Percentiles rank a stretch among this genome's conserved stretches.
These are phyloP conservation scores for Plectus sambesii DNA, from an alignment of 1,140 invertebrate species.

Conservation along the genomic window DNA sequence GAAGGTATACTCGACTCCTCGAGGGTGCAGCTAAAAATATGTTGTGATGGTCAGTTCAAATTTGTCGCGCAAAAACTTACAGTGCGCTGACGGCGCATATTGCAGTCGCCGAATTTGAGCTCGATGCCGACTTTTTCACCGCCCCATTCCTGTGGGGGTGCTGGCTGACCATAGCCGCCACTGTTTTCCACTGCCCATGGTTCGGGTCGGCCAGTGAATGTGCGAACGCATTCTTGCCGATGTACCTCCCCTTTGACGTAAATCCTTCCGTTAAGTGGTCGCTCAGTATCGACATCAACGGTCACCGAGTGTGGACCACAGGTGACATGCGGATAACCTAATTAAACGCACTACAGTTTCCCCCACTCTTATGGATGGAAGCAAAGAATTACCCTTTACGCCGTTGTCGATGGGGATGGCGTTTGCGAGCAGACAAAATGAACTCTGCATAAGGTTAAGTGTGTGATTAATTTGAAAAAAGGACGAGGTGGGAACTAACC, in stretches of 20 bases:
- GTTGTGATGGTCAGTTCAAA: background rate
- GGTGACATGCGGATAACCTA: slow-evolving; percentile 24
- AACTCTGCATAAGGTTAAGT: too few species aligned
- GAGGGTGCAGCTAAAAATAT: slow-evolving; percentile 35
- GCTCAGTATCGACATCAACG: slow-evolving; percentile 27
- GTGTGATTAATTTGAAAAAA: too few species aligned
- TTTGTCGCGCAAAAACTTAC: slow-evolving; percentile 11
- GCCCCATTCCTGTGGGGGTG: background rate
- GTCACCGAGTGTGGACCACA: slow-evolving; percentile 22
- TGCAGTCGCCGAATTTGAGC: slow-evolving; percentile 40
- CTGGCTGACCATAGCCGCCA: background rate
- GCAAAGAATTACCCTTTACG: too few species aligned
- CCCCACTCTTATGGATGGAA: too few species aligned
- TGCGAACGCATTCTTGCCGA: slow-evolving; percentile 30
- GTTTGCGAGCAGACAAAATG: too few species aligned
- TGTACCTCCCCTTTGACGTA: slow-evolving; percentile 43
- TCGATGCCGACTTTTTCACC: slow-evolving; percentile 24
- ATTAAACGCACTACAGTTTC: too few species aligned
- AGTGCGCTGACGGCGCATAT: slow-evolving; percentile 40
- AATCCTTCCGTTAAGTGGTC: slow-evolving; percentile 32
- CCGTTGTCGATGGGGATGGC: too few species aligned
- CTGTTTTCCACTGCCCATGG: too few species aligned
- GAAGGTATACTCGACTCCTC: slow-evolving; percentile 39
- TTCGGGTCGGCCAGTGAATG: slow-evolving; percentile 17
- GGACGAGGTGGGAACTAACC: too few species aligned